Percentiles rank a stretch among this genome's conserved stretches.
Evolutionary conservation across 2,797 vertebrate genomes (phyloP).

Genomic region (Neopelma chrysocephalum): DNA sequence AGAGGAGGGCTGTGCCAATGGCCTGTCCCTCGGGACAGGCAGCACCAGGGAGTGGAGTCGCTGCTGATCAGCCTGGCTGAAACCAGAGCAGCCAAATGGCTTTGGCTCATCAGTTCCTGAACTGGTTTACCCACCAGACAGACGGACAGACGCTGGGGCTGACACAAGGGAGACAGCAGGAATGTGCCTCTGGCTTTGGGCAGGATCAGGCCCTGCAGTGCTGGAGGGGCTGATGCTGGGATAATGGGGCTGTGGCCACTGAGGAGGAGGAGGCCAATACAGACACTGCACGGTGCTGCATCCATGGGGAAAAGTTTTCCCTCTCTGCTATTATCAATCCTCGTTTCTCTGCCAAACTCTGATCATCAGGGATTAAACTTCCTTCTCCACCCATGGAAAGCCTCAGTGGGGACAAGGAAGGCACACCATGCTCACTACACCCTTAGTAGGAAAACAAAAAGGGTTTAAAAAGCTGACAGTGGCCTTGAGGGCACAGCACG

Average conservation of each 20-base stretch:
- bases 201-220: neutral
- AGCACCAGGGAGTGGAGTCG: neutral
- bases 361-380: neutral
- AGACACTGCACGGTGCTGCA: neutral
- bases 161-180: neutral
- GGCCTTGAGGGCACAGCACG: neutral
- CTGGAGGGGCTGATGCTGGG: neutral
- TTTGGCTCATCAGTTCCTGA: conserved; percentile 19
- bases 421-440: fast-evolving
- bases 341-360: neutral
- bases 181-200: neutral
- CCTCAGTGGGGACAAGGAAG: neutral
- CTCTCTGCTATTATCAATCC: neutral
- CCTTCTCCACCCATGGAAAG: fast-evolving
- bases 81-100: neutral
- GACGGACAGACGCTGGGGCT: neutral
- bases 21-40: neutral
- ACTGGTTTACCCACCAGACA: conserved; percentile 21
- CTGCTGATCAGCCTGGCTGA: neutral
- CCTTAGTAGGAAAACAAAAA: neutral
- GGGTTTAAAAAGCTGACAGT: neutral
- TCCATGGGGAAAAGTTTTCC: neutral
- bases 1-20: neutral
- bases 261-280: neutral
- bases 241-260: neutral